Evolutionary conservation across 1,140 invertebrate species (phyloP).

Genomic region (Brachionus asplanchnoidis): DNA sequence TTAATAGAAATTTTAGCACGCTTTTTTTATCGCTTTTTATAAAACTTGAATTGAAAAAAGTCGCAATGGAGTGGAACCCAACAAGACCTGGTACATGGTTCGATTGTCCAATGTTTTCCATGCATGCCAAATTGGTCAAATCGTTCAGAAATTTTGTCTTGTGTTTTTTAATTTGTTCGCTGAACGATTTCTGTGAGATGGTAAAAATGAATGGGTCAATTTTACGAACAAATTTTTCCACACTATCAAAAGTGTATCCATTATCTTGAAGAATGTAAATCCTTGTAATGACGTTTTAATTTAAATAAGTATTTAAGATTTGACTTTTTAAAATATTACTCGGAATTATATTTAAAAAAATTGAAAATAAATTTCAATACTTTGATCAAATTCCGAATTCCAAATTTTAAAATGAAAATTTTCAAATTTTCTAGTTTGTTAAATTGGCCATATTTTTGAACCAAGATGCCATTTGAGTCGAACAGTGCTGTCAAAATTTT

Average conservation of each 20-base stretch:
- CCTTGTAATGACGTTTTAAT: not conserved
- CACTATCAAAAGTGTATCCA: slow-evolving; percentile 29
- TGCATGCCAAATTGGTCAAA: not conserved
- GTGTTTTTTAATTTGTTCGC: not conserved
- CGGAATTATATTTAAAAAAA: not conserved
- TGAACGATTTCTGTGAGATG: not conserved
- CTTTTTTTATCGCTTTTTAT: slow-evolving; percentile 5
- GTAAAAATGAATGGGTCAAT: slow-evolving; percentile 27
- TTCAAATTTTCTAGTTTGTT: slow-evolving; percentile 8
- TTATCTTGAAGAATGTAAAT: not conserved
- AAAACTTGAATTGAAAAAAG: not conserved
- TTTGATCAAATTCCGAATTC: not conserved
- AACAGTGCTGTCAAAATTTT: slow-evolving; percentile 18
- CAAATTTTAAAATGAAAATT: not conserved
- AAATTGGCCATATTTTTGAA: slow-evolving; percentile 33
- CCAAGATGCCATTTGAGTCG: not conserved
- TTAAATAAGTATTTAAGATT: not conserved
- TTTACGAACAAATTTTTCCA: slow-evolving; percentile 21
- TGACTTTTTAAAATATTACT: not conserved
- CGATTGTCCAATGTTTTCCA: not conserved
- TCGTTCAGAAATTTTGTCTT: not conserved
- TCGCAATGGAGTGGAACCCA: not conserved
- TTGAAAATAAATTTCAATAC: not conserved
- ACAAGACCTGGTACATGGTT: slow-evolving; percentile 8
- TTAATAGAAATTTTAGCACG: not conserved